A percentile compares a stretch with the other conserved stretches of the same genome.
Evolutionary conservation across 2,888 invertebrate species (phyloP).

Genomic region (Helicoverpa assulta): DNA sequence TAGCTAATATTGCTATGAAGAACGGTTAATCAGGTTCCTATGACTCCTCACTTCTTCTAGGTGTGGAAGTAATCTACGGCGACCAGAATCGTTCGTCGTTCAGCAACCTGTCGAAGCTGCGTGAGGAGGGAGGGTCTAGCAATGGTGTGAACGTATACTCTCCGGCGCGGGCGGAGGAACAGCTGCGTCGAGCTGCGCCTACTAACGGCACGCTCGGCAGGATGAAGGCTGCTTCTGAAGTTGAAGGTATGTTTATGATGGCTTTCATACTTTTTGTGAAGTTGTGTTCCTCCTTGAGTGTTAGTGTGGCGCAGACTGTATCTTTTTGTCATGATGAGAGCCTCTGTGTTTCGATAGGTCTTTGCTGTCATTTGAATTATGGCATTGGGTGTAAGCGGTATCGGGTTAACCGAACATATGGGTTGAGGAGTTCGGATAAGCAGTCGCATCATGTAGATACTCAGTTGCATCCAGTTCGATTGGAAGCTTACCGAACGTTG

Average conservation of each 20-base stretch:
- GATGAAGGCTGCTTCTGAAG: constrained; percentile 84
- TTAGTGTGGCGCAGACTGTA: too few species aligned
- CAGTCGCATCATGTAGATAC: too few species aligned
- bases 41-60: constrained; percentile 61
- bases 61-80: constrained; percentile 86
- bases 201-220: constrained; percentile 84
- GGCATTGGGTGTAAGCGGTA: too few species aligned
- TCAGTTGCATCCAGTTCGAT: too few species aligned
- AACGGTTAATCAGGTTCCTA: background rate
- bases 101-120: constrained; percentile 81
- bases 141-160: constrained; percentile 86
- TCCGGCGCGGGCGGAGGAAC: constrained; percentile 84
- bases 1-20: too few species aligned
- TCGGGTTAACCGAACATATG: too few species aligned
- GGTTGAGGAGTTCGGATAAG: too few species aligned
- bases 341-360: too few species aligned
- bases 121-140: constrained; percentile 79
- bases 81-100: constrained; percentile 84
- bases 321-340: too few species aligned
- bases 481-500: too few species aligned
- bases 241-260: constrained; percentile 72
- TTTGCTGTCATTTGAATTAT: too few species aligned
- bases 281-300: background rate
- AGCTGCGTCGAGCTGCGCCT: constrained; percentile 68
- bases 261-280: background rate